Conservation (phyloP, 2,888 invertebrate species). For the Laspeyria flexula region DNA sequence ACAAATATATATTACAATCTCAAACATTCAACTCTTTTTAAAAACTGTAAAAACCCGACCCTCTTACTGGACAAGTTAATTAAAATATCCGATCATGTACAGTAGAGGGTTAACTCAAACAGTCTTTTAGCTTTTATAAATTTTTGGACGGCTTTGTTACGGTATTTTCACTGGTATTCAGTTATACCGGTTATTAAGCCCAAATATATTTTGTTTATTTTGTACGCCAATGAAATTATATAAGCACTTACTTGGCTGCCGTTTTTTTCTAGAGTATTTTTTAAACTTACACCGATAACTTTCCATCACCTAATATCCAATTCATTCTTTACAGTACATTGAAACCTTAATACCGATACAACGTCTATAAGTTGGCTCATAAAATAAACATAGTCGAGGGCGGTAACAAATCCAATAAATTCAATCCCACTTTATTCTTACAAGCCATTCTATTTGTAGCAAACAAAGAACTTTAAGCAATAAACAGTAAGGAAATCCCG, state of each 20-base stretch:
- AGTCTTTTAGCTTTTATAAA: background rate
- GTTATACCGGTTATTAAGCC: too few species aligned
- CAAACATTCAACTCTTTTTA: background rate
- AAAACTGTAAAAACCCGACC: background rate
- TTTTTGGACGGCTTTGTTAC: background rate
- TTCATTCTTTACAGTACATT: background rate
- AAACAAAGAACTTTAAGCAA: conserved; percentile 34
- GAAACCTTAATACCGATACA: conserved; percentile 7
- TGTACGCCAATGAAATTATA: too few species aligned
- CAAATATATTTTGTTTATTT: too few species aligned
- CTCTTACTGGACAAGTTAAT: background rate
- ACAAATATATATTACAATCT: too few species aligned
- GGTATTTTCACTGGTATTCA: background rate
- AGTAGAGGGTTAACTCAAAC: background rate
- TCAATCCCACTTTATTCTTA: conserved; percentile 21
- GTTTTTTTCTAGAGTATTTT: too few species aligned
- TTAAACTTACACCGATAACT: too few species aligned
- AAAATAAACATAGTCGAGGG: conserved; percentile 9
- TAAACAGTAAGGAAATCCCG: conserved; percentile 36
- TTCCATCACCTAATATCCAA: too few species aligned
- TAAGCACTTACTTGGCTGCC: too few species aligned
- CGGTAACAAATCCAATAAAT: conserved; percentile 26
- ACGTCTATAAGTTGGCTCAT: conserved; percentile 5
- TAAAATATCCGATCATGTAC: background rate
- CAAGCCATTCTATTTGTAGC: conserved; percentile 17